Evolutionary conservation across 2,797 vertebrate genomes (phyloP).

Genomic region (Mionectes olivaceus): DNA sequence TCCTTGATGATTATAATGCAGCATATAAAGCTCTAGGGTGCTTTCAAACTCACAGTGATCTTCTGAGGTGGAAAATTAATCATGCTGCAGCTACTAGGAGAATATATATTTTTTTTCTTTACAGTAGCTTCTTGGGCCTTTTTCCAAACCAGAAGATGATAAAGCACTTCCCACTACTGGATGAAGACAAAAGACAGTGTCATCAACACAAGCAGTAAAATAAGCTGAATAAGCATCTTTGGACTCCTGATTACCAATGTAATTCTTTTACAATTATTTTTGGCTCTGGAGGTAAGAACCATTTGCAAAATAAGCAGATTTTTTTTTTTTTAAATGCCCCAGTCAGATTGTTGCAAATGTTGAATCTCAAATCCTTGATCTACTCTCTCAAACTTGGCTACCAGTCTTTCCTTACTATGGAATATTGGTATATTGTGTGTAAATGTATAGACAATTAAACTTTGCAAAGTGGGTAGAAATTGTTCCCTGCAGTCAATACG

Average conservation of each 20-base stretch:
- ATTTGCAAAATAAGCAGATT: constrained; percentile 6
- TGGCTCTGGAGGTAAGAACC: constrained; percentile 19
- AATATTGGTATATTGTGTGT: neutral
- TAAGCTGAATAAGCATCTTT: constrained; percentile 50
- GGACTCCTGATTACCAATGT: constrained; percentile 17
- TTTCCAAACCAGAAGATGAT: constrained; percentile 66
- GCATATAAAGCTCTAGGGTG: constrained; percentile 63
- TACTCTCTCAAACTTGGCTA: neutral
- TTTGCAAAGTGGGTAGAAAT: neutral
- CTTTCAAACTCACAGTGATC: constrained; percentile 53
- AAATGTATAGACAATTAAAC: neutral
- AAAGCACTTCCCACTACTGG: constrained; percentile 34
- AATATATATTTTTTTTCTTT: constrained; percentile 23
- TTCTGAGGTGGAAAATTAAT: constrained; percentile 62
- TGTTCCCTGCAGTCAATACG: neutral
- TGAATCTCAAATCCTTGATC: neutral
- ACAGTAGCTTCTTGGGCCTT: constrained; percentile 31
- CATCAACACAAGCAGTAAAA: constrained; percentile 41
- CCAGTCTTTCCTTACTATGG: neutral
- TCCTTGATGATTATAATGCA: constrained; percentile 55
- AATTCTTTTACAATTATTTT: constrained; percentile 26
- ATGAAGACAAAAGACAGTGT: constrained; percentile 47
- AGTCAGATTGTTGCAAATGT: neutral
- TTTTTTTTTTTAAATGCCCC: neutral
- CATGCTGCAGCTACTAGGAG: constrained; percentile 37